Evolutionary conservation across 2,797 vertebrate species (phyloP).

Genomic region (Ciconia nigra): DNA sequence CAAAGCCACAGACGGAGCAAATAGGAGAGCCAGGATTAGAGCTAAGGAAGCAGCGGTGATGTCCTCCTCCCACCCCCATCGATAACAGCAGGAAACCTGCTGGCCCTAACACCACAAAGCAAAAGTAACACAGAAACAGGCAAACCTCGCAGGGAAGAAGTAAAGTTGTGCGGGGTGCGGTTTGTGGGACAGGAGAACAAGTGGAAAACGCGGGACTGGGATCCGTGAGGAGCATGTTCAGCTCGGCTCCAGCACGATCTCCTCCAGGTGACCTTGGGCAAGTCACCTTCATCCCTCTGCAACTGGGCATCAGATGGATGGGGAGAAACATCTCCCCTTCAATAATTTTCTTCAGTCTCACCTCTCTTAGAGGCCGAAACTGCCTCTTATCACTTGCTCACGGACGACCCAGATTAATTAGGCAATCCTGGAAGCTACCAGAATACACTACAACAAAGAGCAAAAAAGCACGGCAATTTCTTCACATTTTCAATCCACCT

Average conservation of each 20-base stretch:
- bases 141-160: background rate
- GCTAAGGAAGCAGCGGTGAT: background rate
- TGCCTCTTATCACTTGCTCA: background rate
- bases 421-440: background rate
- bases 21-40: background rate
- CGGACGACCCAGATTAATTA: rapidly evolving
- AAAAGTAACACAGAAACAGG: background rate
- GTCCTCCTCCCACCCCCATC: background rate
- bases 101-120: background rate
- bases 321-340: background rate
- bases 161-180: background rate
- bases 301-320: background rate
- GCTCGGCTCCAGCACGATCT: rapidly evolving
- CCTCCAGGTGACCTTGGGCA: background rate
- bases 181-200: background rate
- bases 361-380: background rate
- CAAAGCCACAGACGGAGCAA: background rate
- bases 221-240: rapidly evolving
- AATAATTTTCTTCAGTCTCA: background rate
- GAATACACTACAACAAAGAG: background rate
- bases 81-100: background rate
- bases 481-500: background rate
- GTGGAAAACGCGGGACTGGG: rapidly evolving
- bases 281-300: background rate
- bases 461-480: background rate